These are phyloP conservation scores for Isaurus tuberculatus DNA, from an alignment of 92 coral and sea anemone genomes.

Conservation along the genomic window DNA sequence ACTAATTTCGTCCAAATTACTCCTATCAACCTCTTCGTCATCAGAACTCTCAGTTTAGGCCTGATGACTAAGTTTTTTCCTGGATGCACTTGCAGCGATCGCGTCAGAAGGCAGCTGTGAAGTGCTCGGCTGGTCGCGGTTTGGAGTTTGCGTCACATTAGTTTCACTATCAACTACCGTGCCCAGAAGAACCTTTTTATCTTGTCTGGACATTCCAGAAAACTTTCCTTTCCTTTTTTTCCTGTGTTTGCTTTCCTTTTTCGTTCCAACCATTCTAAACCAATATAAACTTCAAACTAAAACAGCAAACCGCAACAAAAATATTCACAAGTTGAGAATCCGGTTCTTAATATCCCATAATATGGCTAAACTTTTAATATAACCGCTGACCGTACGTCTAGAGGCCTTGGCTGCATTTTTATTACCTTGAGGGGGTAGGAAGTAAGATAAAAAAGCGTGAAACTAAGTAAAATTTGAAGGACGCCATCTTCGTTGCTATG, in stretches of 20 bases:
- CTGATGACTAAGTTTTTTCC: conserved; percentile 22
- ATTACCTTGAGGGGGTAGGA: neutral
- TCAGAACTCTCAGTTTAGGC: conserved; percentile 13
- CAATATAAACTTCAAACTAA: conserved; percentile 11
- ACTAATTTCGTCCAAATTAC: conserved; percentile 10
- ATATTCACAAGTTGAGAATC: neutral
- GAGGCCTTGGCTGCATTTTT: neutral
- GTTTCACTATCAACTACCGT: neutral
- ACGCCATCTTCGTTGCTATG: conserved; percentile 8
- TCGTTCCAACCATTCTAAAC: conserved; percentile 21
- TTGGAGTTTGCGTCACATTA: neutral
- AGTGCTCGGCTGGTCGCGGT: conserved; percentile 16
- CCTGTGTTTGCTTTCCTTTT: conserved; percentile 12
- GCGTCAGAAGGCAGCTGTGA: neutral
- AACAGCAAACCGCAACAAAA: neutral
- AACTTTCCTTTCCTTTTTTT: conserved; percentile 15
- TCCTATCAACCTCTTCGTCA: no score
- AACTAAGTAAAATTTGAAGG: neutral
- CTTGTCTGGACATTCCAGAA: conserved; percentile 10
- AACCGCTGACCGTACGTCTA: conserved; percentile 19
- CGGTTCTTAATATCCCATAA: neutral
- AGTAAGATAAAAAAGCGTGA: neutral
- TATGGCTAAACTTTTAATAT: conserved; percentile 5
- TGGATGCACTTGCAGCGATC: conserved; percentile 36
- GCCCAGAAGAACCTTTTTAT: neutral